Conservation (phyloP, 2,888 invertebrate genomes). For the Hanleya hanleyi region DNA sequence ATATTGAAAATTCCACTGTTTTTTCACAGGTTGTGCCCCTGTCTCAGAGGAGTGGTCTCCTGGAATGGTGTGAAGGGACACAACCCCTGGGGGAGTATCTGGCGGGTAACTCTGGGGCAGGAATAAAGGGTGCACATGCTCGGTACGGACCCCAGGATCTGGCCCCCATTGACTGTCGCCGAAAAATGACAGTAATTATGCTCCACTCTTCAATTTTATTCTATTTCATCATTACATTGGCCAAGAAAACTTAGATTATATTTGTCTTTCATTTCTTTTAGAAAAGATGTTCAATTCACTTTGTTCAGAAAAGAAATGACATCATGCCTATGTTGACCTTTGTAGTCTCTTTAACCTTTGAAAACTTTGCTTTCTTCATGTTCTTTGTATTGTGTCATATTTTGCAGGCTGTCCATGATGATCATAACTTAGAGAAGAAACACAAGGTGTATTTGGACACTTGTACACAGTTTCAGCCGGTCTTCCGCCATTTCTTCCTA, state of each 20-base stretch:
- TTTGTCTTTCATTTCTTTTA: no score
- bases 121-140: conserved; percentile 80
- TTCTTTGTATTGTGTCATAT: no score
- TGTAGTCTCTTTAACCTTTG: no score
- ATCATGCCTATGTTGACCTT: no score
- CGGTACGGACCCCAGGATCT: conserved; percentile 75
- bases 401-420: conserved; percentile 31
- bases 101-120: conserved; percentile 75
- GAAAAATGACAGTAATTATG: conserved; percentile 64
- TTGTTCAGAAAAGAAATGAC: no score
- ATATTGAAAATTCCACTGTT: no score
- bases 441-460: conserved; percentile 55
- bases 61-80: conserved; percentile 96
- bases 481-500: conserved; percentile 93
- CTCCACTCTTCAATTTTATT: no score
- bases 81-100: conserved; percentile 86
- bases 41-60: conserved; percentile 89
- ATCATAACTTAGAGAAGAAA: conserved; percentile 40
- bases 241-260: no score
- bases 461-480: conserved; percentile 81
- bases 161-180: conserved; percentile 74
- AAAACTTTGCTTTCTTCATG: no score
- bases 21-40: conserved; percentile 89
- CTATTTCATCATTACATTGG: no score
- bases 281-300: no score